Percentiles rank a stretch among this genome's conserved stretches.
These are phyloP conservation scores for Galeopterus variegatus DNA, from an alignment of 2,113 vertebrate species.

Conservation along the genomic window DNA sequence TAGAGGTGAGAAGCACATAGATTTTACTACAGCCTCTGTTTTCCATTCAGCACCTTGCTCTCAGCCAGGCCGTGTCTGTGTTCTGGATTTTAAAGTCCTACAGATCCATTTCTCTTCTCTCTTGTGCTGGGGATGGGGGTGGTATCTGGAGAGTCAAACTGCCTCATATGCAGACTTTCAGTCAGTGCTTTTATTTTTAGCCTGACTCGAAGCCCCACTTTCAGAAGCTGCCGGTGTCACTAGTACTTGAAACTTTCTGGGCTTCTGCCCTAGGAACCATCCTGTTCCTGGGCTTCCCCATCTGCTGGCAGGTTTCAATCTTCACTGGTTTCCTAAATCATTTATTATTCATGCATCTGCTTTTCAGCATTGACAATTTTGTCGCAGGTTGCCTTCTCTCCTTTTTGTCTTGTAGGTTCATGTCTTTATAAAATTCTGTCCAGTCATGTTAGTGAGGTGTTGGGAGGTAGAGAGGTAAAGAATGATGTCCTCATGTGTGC, in stretches of 20 bases:
- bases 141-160: not conserved
- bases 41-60: not conserved
- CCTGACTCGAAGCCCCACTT: not conserved
- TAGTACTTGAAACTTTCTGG: not conserved
- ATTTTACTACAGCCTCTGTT: not conserved
- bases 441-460: not conserved
- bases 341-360: not conserved
- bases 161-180: not conserved
- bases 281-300: not conserved
- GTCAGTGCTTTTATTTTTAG: not conserved
- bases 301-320: not conserved
- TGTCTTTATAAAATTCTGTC: not conserved
- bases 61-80: not conserved
- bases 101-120: not conserved
- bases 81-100: not conserved
- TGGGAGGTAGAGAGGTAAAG: not conserved
- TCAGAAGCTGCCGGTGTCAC: not conserved
- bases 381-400: not conserved
- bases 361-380: not conserved
- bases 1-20: not conserved
- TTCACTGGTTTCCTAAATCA: not conserved
- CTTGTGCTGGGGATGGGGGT: not conserved
- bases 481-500: not conserved
- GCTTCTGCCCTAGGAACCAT: not conserved
- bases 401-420: not conserved